A percentile compares a stretch with the other conserved stretches of the same genome.
phyloP scores from a whole-genome alignment of 2,888 invertebrate genomes.

The Cheilosia variabilis region DNA sequence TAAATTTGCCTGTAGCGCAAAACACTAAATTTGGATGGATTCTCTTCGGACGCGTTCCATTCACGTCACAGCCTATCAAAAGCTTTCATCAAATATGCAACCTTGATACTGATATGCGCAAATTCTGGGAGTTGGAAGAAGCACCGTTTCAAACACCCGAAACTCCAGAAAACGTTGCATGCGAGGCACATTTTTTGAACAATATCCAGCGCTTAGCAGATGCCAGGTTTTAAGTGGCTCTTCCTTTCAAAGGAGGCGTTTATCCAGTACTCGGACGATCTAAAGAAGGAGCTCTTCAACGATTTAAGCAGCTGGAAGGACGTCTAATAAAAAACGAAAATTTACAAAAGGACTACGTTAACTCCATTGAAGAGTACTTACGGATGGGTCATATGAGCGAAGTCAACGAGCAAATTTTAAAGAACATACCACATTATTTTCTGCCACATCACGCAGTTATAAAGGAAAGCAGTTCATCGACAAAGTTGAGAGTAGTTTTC shows the following conservation, averaged over 20 bases:
- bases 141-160: not conserved
- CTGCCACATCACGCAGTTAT: constrained; percentile 29
- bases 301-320: constrained; percentile 14
- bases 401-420: not conserved
- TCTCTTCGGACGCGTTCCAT: constrained; percentile 1
- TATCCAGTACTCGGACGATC: constrained; percentile 30
- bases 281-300: constrained; percentile 12
- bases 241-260: constrained; percentile 41
- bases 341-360: not conserved
- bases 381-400: constrained; percentile 29
- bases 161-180: constrained; percentile 29
- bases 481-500: constrained; percentile 55
- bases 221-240: constrained; percentile 16
- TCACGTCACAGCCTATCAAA: not conserved
- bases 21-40: constrained; percentile 12
- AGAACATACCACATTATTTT: constrained; percentile 6
- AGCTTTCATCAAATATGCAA: not conserved
- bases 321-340: not conserved
- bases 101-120: not conserved
- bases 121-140: constrained; percentile 12
- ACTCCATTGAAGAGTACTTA: constrained; percentile 20
- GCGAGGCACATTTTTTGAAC: constrained; percentile 26
- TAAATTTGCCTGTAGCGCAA: constrained; percentile 10
- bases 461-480: constrained; percentile 40
- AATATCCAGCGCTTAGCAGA: constrained; percentile 5